Evolutionary conservation across 2,888 invertebrate genomes (phyloP).

Genomic region (Platynereis dumerilii): DNA sequence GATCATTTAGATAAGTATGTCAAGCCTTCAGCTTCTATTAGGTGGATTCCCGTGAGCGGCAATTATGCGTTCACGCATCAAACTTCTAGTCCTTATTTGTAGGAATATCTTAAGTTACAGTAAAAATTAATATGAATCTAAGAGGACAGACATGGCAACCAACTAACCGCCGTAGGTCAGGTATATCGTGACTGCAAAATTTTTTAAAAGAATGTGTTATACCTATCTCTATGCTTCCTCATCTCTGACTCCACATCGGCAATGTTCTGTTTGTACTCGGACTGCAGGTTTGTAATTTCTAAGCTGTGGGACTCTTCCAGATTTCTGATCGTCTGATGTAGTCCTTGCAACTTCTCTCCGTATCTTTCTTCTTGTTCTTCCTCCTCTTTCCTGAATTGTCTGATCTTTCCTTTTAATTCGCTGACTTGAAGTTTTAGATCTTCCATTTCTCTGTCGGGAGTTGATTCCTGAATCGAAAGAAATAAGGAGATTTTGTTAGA

Average conservation of each 20-base stretch:
- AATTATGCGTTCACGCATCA: too few relatives aligned
- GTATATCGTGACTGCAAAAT: too few relatives aligned
- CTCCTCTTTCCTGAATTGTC: constrained; percentile 16
- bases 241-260: constrained; percentile 55
- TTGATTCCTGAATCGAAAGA: not conserved
- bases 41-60: too few relatives aligned
- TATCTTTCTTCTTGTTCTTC: constrained; percentile 62
- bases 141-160: too few relatives aligned
- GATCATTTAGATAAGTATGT: too few relatives aligned
- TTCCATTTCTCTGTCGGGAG: constrained; percentile 48
- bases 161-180: too few relatives aligned
- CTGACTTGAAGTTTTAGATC: constrained; percentile 66
- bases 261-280: constrained; percentile 74
- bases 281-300: constrained; percentile 56
- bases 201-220: too few relatives aligned
- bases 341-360: constrained; percentile 40
- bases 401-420: constrained; percentile 64
- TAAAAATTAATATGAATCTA: too few relatives aligned
- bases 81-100: too few relatives aligned
- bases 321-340: constrained; percentile 51
- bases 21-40: too few relatives aligned
- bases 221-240: constrained; percentile 75
- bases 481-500: not conserved
- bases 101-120: too few relatives aligned
- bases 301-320: constrained; percentile 60